Base-by-base conservation (phyloP, 2,888 invertebrate species). In the Drosophila stalkeri region DNA sequence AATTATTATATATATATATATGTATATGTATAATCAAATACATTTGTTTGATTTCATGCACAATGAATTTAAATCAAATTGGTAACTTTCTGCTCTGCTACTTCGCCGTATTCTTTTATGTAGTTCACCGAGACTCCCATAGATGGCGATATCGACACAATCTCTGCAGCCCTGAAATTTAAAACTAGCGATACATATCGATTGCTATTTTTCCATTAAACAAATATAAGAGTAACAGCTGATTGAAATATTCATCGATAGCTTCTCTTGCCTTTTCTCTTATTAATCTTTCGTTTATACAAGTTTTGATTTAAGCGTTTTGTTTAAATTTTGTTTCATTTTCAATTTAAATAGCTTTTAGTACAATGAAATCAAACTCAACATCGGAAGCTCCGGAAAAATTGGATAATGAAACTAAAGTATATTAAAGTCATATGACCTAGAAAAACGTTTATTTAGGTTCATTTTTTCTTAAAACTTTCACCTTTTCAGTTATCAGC, bases 401-500 rank as follows among this genome's bases (percentile, higher is more conserved):
- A 43, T n/a, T 16, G 16, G 20, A 68, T 6, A 7, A 20, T 20
- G 65, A 72, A 11, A 1, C 23, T 31, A 55, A 60, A 27, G 82
- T 79, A 41, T 57, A 68, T 27, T 6, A 18, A 11, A 12, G 11
- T 12, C 6, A 37, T 39, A 52, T 27, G 3, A 2, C 14, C 9
- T 23, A n/a, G 54, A 6, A 7, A 51, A 37, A 12, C 16, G 14
- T 20, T 23, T 3, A 31, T 37, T 39, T 1, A 11, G 20, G 23
- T 6, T 23, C 8, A 4, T 35, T 16, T 44, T 27, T 23, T 47
- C 41, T 14, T 47, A 12, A 52, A 74, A 83, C 79, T 86, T 89
- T 89, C 81, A 71, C 79, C 74, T 54, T 74, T 84, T 63, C 44
- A 81, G 87, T n/a, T 72, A 11, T 7, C 74, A 43, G 56, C 57